Percentiles rank a stretch among this genome's conserved stretches.
Conservation (phyloP, 2,113 vertebrate genomes). For the Osmerus eperlanus region DNA sequence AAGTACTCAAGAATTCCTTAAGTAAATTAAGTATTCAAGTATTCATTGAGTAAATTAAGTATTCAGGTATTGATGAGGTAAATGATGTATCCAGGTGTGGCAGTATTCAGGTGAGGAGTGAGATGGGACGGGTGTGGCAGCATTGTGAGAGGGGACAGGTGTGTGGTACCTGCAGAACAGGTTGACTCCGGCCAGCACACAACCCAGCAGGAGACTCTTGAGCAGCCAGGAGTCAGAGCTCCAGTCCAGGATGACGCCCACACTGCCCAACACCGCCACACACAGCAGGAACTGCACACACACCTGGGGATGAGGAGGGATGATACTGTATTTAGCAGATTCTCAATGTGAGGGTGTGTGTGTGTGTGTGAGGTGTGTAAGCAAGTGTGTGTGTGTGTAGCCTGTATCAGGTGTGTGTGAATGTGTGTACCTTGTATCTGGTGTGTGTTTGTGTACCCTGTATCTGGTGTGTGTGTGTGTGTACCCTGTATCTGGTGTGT, state of each 20-base stretch:
- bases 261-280: slow-evolving; percentile 71
- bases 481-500: too few species aligned
- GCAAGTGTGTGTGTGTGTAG: neutral
- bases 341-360: neutral
- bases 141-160: too few species aligned
- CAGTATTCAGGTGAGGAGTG: too few species aligned
- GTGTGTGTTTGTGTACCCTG: too few species aligned
- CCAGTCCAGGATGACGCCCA: slow-evolving; percentile 80
- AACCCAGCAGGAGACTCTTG: slow-evolving; percentile 83
- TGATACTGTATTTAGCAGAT: too few species aligned
- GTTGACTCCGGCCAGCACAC: slow-evolving; percentile 72
- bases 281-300: slow-evolving; percentile 50
- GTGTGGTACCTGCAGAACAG: slow-evolving; percentile 76
- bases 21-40: too few species aligned
- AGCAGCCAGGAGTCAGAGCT: slow-evolving; percentile 93
- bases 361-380: neutral
- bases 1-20: too few species aligned
- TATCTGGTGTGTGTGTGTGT: neutral
- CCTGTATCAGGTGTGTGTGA: neutral
- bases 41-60: too few species aligned
- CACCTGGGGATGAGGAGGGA: too few species aligned
- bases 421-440: neutral
- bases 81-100: too few species aligned
- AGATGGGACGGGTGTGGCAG: too few species aligned
- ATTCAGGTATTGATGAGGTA: too few species aligned